phyloP scores from a whole-genome alignment of 2,797 vertebrate genomes.

The Anabacerthia variegaticeps region DNA sequence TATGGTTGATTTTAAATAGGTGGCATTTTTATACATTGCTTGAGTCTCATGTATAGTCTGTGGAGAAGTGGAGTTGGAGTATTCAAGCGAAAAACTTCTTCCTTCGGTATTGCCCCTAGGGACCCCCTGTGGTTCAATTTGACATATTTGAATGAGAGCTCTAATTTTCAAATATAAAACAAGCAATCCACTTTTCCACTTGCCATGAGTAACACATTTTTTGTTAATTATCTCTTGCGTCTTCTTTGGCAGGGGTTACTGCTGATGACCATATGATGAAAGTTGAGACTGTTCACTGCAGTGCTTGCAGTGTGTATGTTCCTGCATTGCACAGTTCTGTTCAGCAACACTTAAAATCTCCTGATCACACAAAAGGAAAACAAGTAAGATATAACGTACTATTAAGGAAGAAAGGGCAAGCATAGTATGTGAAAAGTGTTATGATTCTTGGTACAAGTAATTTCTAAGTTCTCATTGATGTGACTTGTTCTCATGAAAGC shows the following conservation, averaged over 20 bases:
- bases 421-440: not conserved
- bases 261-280: constrained; percentile 88
- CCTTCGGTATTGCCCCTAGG: not conserved
- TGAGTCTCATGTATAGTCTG: not conserved
- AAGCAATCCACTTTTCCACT: not conserved
- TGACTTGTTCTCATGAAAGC: not conserved
- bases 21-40: not conserved
- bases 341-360: constrained; percentile 83
- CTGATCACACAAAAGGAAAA: constrained; percentile 83
- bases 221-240: not conserved
- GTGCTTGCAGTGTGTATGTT: constrained; percentile 83
- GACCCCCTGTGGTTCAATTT: not conserved
- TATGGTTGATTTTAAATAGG: not conserved
- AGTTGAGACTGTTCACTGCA: constrained; percentile 87
- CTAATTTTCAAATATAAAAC: not conserved
- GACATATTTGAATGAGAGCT: not conserved
- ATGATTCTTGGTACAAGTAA: not conserved
- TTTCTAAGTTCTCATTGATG: not conserved
- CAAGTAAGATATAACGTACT: constrained; percentile 65
- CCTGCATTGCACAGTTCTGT: constrained; percentile 83
- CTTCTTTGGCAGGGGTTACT: constrained; percentile 77
- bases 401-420: not conserved
- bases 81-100: not conserved
- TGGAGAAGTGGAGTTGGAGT: not conserved
- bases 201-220: not conserved